Evolutionary conservation across 2,888 invertebrate species (phyloP), one percentile per base, ranked within the genome.

Genomic region (Carcina quercana): DNA sequence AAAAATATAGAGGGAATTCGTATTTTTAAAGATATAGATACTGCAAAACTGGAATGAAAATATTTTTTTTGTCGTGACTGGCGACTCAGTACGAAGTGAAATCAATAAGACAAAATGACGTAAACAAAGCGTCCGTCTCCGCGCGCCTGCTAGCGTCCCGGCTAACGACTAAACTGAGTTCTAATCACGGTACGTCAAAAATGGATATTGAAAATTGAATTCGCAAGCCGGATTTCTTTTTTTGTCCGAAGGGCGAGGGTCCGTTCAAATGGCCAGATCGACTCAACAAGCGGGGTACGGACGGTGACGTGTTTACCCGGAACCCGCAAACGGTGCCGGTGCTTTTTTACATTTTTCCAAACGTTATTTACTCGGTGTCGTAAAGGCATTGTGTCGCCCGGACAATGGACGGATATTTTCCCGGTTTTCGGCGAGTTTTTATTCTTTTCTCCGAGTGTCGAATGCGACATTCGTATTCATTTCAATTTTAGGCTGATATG

Each of bases 181-280:
- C 80, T 82, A 83, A 83, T 83, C 83, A 82, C 65, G 73, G 62
- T 66, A 72, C 70, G 83, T 83, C 83, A 83, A 75, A 82, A 82
- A 74, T 82, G 79, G 75, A 82, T 82, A 82, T 79, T 68, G 75
- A 56, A 79, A 82, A 82, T 82, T 80, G 75, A 79, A 82, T 79
- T 72, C 68, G 59, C 58, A 59, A 62, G 60, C 64, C 28, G 51
- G 50, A 39, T 61, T 69, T 65, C 62, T 70, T 72, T 73, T 69
- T 73, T 67, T 52, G 45, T 53, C 50, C 59, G 71, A 75, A 73
- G 71, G 76, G 74, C 67, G 67, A 66, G 71, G 70, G 76, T 59
- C 53, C 65, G 67, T 69, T 66, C 71, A 73, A 79, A 79, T 82
- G 72, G 78, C 76, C 80, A 80, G 82, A 80, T 82, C 79, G 71